Conservation (phyloP, 2,888 invertebrate genomes). For the Agrochola litura region DNA sequence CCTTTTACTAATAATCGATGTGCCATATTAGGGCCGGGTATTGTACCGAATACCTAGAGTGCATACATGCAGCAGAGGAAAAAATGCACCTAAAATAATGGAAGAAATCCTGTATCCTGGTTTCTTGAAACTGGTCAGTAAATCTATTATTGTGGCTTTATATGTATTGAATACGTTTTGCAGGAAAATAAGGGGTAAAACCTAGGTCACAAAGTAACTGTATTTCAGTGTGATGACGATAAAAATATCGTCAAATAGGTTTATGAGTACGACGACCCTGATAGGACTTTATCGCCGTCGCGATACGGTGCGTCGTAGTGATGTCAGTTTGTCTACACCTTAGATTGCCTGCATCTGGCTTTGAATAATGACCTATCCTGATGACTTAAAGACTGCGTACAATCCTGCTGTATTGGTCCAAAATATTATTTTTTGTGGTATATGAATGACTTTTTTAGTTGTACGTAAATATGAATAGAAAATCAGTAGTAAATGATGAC, state of each 20-base stretch:
- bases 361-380: not conserved
- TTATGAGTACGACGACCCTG: conserved; percentile 55
- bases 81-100: not conserved
- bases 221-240: conserved; percentile 31
- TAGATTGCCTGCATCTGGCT: conserved; percentile 2
- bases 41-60: not conserved
- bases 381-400: not conserved
- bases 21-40: not conserved
- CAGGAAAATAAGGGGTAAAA: not conserved
- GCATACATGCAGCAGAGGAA: not conserved
- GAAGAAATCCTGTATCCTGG: not conserved
- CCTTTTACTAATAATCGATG: not conserved
- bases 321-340: conserved; percentile 15
- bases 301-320: conserved; percentile 12
- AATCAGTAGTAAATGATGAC: not conserved
- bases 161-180: not conserved
- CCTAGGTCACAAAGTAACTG: conserved; percentile 12
- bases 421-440: not conserved
- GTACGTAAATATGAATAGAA: not conserved
- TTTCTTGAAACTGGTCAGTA: not conserved
- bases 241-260: conserved; percentile 40
- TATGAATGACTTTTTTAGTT: not conserved
- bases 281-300: conserved; percentile 39
- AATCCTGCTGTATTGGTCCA: not conserved
- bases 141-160: not conserved